Base-by-base conservation (phyloP, 2,797 vertebrate species). In the Anabacerthia variegaticeps region DNA sequence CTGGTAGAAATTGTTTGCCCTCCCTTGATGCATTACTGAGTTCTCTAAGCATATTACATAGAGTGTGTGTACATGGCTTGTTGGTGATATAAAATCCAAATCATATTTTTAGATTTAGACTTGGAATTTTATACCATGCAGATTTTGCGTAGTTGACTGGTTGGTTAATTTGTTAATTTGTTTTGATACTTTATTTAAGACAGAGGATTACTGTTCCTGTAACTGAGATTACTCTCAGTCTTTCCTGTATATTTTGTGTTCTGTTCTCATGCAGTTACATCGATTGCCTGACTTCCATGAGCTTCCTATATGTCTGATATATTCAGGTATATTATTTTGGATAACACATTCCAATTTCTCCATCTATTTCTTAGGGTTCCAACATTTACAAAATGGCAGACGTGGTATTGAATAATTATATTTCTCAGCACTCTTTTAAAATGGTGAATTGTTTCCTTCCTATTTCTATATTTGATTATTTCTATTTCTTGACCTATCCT, bases 291-390 rank as follows among this genome's bases (percentile, higher is more conserved):
- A 58, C 28, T 92, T 85, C 34, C 43, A 13, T 30, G 62, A 69
- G 8, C 54, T 80, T 85, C 55, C 4, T 23, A 66, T 55, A 55
- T 39, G 36, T 77, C 66, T 83, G 21, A 24, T 90, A 39, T 90
- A 39, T 80, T 80, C 94, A 83, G 44, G 44, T 79, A 43, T 58
- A 81, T 93, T 89, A 56, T 85, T 87, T 91, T 94, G 48, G 46
- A 85, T 83, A 55, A 76, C 67, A 79, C 39, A 46, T 92, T 93
- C n/a, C 27, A 63, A 36, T 77, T 83, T 61, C 43, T 69, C 18
- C 58, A 83, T 73, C 14, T 48, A 37, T 72, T 92, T 92, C 82
- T 69, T 48, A 61, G 75, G 6, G 30, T 73, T 76, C 37, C 55
- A 92, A 10, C 23, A 79, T 51, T 93, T 83, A 43, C 30, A 46